These are phyloP conservation scores for Ophioderma brevispina DNA, from an alignment of 35 echinoderm and acorn worm genomes.

Conservation along the genomic window DNA sequence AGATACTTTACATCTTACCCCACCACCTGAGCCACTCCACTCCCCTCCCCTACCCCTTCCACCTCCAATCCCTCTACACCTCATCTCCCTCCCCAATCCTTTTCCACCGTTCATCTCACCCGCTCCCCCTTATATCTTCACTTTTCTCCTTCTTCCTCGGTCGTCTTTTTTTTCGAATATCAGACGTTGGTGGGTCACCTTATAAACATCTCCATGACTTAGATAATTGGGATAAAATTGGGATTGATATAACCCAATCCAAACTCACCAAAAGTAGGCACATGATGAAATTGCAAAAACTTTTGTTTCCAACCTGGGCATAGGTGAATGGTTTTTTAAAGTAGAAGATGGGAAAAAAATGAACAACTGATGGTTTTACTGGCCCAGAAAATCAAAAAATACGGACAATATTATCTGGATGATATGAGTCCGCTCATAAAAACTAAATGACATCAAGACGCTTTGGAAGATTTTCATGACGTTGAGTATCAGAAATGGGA, in stretches of 20 bases:
- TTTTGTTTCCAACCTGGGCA: background rate
- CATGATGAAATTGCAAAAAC: slow-evolving; percentile 7
- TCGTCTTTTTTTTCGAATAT: background rate
- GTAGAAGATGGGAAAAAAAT: slow-evolving; percentile 53
- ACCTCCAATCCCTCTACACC: too few relatives aligned
- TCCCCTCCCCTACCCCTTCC: too few relatives aligned
- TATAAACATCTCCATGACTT: slow-evolving; percentile 28
- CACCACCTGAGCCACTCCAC: too few relatives aligned
- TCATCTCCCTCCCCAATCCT: too few relatives aligned
- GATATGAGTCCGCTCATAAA: too few relatives aligned
- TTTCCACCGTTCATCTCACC: too few relatives aligned
- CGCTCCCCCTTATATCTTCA: too few relatives aligned
- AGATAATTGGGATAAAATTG: background rate
- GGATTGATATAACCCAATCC: background rate
- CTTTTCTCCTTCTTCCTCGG: too few relatives aligned
- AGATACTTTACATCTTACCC: slow-evolving; percentile 19
- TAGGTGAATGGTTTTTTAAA: slow-evolving; percentile 7
- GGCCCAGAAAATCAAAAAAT: slow-evolving; percentile 30
- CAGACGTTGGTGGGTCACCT: slow-evolving; percentile 21
- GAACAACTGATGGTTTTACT: slow-evolving; percentile 21
- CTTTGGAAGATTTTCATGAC: too few relatives aligned
- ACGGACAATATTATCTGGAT: too few relatives aligned
- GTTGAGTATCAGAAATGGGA: too few relatives aligned
- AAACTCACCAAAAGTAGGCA: slow-evolving; percentile 6
- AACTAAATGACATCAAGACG: too few relatives aligned